A percentile compares a stretch with the other conserved stretches of the same genome.
These are phyloP conservation scores for Rhagium mordax DNA, from an alignment of 2,888 invertebrate genomes.

Conservation along the genomic window DNA sequence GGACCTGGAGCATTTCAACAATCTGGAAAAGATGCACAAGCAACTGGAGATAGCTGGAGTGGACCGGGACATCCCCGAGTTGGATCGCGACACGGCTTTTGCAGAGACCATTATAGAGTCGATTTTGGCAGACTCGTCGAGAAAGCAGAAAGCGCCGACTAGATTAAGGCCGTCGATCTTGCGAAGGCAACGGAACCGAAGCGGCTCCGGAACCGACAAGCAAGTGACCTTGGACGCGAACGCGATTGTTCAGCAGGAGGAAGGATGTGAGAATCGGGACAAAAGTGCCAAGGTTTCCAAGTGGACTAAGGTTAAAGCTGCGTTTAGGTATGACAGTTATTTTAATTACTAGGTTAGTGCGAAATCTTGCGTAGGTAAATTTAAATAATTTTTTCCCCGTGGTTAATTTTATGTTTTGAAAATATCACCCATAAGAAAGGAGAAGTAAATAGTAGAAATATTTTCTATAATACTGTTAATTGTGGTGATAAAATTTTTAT, in stretches of 20 bases:
- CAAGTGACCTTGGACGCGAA: conserved; percentile 41
- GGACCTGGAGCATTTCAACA: conserved; percentile 82
- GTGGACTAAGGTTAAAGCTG: conserved; percentile 92
- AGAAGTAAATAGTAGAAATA: too few relatives aligned
- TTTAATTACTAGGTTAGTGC: not conserved
- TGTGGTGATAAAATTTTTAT: too few relatives aligned
- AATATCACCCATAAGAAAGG: too few relatives aligned
- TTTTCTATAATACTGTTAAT: too few relatives aligned
- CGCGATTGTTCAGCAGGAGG: conserved; percentile 39
- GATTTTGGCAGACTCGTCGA: conserved; percentile 71
- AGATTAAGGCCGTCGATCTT: conserved; percentile 71
- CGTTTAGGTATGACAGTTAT: conserved; percentile 77
- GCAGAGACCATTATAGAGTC: conserved; percentile 78
- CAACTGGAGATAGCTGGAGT: conserved; percentile 68
- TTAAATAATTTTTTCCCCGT: too few relatives aligned
- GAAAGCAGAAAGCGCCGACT: conserved; percentile 67
- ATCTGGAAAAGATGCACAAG: conserved; percentile 75
- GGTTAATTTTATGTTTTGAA: too few relatives aligned
- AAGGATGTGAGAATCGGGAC: conserved; percentile 36
- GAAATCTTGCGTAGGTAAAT: too few relatives aligned
- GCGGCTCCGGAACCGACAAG: conserved; percentile 75
- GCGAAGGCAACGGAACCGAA: conserved; percentile 70
- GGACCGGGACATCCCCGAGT: conserved; percentile 72
- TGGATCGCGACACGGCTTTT: conserved; percentile 77
- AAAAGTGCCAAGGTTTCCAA: conserved; percentile 81